Percentiles rank a stretch among this genome's conserved stretches.
Evolutionary conservation across 2,888 invertebrate species (phyloP).

Genomic region (Frankliniella intonsa): DNA sequence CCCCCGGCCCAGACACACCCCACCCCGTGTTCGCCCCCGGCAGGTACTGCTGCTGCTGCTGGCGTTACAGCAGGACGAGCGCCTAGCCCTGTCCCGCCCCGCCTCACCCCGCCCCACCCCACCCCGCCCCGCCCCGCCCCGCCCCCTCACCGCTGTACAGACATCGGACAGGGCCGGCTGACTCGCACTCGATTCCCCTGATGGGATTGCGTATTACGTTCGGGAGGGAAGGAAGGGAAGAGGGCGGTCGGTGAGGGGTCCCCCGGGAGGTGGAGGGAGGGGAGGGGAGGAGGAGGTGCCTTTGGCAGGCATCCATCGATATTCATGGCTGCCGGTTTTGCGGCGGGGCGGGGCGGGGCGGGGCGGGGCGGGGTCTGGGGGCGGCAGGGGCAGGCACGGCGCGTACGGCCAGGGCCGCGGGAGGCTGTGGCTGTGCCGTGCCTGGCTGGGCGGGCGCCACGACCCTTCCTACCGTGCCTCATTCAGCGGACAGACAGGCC

Average conservation of each 20-base stretch:
- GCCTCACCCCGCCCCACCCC: no score
- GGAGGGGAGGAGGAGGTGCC: neutral
- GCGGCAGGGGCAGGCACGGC: neutral
- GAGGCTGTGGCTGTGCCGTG: no score
- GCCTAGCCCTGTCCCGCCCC: no score
- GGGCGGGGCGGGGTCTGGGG: neutral
- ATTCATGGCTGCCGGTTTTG: neutral
- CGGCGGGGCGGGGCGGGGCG: neutral
- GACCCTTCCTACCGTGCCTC: no score
- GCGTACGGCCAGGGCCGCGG: neutral
- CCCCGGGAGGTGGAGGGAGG: neutral
- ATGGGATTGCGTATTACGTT: neutral
- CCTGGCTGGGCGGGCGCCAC: no score
- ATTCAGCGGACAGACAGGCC: no score
- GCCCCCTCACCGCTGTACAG: neutral
- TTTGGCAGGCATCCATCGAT: constrained; percentile 8
- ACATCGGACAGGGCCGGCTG: neutral
- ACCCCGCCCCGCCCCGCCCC: no score
- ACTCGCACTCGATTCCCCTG: neutral
- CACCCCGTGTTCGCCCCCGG: no score
- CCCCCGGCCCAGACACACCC: no score
- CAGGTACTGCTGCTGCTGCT: no score
- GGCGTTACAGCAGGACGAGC: no score
- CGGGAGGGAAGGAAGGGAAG: neutral
- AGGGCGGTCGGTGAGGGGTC: neutral